Base-by-base conservation (phyloP, 2,113 vertebrate species). In the Catharus fuscescens region DNA sequence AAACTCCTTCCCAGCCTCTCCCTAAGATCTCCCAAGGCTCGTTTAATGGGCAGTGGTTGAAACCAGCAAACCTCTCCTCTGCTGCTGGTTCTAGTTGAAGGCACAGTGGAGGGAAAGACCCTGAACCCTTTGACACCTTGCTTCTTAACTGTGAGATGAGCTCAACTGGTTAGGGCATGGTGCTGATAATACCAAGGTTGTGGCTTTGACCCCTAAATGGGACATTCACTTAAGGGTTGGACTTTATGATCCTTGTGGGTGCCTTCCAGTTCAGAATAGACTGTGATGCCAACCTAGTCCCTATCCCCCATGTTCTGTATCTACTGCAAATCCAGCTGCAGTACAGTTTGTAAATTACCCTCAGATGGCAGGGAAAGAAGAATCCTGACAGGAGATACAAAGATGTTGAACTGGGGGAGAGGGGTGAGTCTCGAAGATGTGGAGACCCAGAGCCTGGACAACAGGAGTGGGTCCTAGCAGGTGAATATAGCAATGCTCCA, bases 401-500 rank as follows among this genome's bases (percentile, higher is more conserved):
- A 65, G 21, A 20, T 20, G 17, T 12, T 18, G 42, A 86, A 56
- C 9, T 60, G 17, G 24, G 36, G 36, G 40, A 17, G 56, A 18
- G 26, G 3, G 12, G 1, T 52, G 8, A 45, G n/a, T 64, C 28
- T 32, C 6, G 8, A 44, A 42, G 19, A 31, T 26, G 5, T 17
- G 14, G 24, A 62, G 28, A 17, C 21, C 11, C 1, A 8, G 42
- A 29, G 36, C 66, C 66, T 38, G 52, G 45, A 19, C 6, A 20
- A 3, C 0, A 0, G 20, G 10, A 15, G 29, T 4, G 12, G 28
- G 9, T 62, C 2, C 0, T 2, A 28, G 60, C 42, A 36, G 31
- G 50, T 26, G 25, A 42, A 16, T 47, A 53, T 57, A 84, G 44
- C 8, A n/a, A 3, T 36, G 52, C 18, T 79, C 4, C 23, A 17